Evolutionary conservation across 2,113 vertebrate genomes (phyloP), one percentile per base, ranked within the genome.

Genomic region (Phrynosoma blainvillii): DNA sequence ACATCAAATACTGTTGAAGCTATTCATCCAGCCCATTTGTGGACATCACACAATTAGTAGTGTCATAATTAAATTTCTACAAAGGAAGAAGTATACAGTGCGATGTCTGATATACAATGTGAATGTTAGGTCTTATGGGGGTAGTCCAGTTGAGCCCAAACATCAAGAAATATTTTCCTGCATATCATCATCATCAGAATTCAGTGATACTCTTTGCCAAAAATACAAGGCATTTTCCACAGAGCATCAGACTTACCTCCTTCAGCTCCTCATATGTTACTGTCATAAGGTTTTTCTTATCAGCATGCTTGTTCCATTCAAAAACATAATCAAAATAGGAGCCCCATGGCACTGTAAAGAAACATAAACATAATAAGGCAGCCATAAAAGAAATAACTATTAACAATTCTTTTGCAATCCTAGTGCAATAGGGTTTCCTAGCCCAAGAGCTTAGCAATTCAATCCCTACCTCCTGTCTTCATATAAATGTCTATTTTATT

Each of bases 231-330:
- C 54, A 36, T 62, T 87, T 76, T 2, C 66, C 54, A 73, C 23
- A 9, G 42, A 5, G 14, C 76, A n/a, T 5, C 65, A 76, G 32
- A 0, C 88, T 92, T 89, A 97, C 97, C 96, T 97, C 91, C 91
- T 98, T 98, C 13, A 98, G 71, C 5, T 97, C 96, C 89, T 98
- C 97, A 1, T 96, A 98, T 23, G 97, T 98, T 73, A 97, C 78
- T 0, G 97, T 1, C 97, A 97, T 95, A 18, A 98, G 82, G 30
- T 95, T 93, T 70, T 96, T 96, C 77, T 96, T 88, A 68, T 90
- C 93, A 79, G 93, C 90, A 6, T 89, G 95, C 82, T 97, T 96
- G 81, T 97, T 97, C 97, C 97, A 98, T 84, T 92, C 87, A 65
- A 95, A 80, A 66, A 95, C 92, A 3, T 97, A 95, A 14, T 97